A percentile compares a stretch with the other conserved stretches of the same genome.
These are phyloP conservation scores for Porphyrio hochstetteri DNA, from an alignment of 2,113 vertebrate species.

Conservation along the genomic window DNA sequence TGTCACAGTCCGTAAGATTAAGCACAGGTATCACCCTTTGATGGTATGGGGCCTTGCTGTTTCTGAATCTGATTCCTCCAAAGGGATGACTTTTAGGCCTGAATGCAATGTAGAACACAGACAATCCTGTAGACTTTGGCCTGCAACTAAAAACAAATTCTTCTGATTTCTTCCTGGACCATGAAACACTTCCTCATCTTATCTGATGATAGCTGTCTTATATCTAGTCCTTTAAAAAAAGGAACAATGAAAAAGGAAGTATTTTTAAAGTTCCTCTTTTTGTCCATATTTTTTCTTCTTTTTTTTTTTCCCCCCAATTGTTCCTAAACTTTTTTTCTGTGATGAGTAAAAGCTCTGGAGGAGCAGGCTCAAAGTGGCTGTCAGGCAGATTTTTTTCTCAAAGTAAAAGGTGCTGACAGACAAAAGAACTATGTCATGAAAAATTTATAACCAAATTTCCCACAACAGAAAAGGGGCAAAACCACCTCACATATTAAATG, in stretches of 20 bases:
- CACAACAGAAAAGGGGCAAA: constrained; percentile 51
- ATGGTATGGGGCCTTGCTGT: not conserved
- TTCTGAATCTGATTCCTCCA: not conserved
- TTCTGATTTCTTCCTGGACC: not conserved
- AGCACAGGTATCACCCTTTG: not conserved
- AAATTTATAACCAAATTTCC: constrained; percentile 63
- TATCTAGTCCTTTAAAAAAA: not conserved
- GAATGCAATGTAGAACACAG: not conserved
- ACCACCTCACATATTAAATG: constrained; percentile 36
- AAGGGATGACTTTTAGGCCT: not conserved
- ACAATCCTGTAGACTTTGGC: not conserved
- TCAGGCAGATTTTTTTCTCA: constrained; percentile 33
- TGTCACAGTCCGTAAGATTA: not conserved
- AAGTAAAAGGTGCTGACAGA: constrained; percentile 64
- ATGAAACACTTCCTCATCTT: not conserved
- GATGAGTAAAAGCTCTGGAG: constrained; percentile 33
- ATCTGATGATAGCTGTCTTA: not conserved
- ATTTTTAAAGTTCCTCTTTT: not conserved
- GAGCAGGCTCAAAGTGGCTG: constrained; percentile 55
- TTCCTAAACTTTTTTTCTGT: not conserved
- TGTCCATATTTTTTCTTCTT: not conserved
- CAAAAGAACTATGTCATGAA: constrained; percentile 64
- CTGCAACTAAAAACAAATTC: not conserved
- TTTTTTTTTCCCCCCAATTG: not conserved
- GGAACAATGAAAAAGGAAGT: not conserved